Base-by-base conservation (phyloP, 2,113 vertebrate species). In the Indicator maculatus region DNA sequence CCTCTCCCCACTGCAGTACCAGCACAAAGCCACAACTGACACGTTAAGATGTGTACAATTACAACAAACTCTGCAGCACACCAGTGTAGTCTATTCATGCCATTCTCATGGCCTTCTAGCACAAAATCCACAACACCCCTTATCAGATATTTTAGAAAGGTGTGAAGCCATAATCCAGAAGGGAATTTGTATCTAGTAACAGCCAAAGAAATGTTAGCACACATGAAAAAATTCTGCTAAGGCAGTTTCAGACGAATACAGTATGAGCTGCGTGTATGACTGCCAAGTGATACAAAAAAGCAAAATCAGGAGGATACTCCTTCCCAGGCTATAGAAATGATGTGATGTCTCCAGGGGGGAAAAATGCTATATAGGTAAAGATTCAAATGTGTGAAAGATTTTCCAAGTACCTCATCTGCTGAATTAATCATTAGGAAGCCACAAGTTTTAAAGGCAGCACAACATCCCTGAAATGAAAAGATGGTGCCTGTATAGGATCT, bases 381-480 rank as follows among this genome's bases (percentile, higher is more conserved):
- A 69, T 33, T 76, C 55, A 92, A 79, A 79, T 10, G 67, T 41
- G 55, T 33, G 39, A 87, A 93, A 96, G 70, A 84, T 72, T 55
- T 72, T 73, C 16, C 39, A 75, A 55, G 20, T 36, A n/a, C 33
- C 58, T 89, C 92, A 81, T 82, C 70, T 92, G 84, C 63, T 89
- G 71, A 93, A 76, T 65, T 85, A 45, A 96, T 86, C 83, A 84
- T 66, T 17, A 84, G 41, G 44, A 83, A 92, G 80, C 44, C 39
- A 15, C 47, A 58, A 67, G 63, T 83, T 85, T 78, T 82, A 67
- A 81, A 83, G 55, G 67, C 55, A 69, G 33, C 0, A 0, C 79
- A 84, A 4, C 73, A 88, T 36, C 27, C 30, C 38, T 26, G 28
- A 70, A 94, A 94, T 63, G 9, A 87, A 70, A 84, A 89, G 39